Evolutionary conservation across 2,797 vertebrate species (phyloP).

Genomic region (Lerista edwardsae): DNA sequence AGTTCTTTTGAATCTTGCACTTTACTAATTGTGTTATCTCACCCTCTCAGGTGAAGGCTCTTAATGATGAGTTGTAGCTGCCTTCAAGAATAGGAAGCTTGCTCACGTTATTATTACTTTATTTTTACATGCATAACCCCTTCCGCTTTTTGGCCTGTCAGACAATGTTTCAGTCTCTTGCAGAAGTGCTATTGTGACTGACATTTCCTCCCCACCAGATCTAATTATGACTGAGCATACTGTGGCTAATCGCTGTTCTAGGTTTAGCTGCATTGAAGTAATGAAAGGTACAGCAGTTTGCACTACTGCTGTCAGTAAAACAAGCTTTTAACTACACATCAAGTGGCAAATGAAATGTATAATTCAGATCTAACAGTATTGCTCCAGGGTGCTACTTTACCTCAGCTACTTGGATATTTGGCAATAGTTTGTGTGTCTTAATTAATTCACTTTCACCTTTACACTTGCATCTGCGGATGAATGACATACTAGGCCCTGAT

Average conservation of each 20-base stretch:
- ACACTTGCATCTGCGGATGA: too few relatives aligned
- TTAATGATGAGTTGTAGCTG: background rate
- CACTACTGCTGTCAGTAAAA: too few relatives aligned
- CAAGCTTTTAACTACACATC: too few relatives aligned
- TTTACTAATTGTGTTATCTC: background rate
- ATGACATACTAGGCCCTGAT: background rate
- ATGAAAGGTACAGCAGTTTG: background rate
- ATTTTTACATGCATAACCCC: background rate
- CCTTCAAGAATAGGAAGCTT: background rate
- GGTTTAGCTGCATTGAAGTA: background rate
- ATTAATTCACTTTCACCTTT: background rate
- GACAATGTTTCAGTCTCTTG: background rate
- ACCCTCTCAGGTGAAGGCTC: background rate
- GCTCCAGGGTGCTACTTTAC: background rate
- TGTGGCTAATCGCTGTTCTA: background rate
- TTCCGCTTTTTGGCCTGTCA: background rate
- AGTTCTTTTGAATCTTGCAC: constrained; percentile 6
- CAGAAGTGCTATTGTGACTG: background rate
- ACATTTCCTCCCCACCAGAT: too few relatives aligned
- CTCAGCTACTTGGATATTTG: background rate
- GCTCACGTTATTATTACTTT: background rate
- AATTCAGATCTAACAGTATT: background rate
- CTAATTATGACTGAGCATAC: too few relatives aligned
- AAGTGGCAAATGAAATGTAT: too few relatives aligned
- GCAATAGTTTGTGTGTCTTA: background rate